Evolutionary conservation across 2,113 vertebrate genomes (phyloP), one percentile per base, ranked within the genome.

Genomic region (Diphyllodes magnificus): DNA sequence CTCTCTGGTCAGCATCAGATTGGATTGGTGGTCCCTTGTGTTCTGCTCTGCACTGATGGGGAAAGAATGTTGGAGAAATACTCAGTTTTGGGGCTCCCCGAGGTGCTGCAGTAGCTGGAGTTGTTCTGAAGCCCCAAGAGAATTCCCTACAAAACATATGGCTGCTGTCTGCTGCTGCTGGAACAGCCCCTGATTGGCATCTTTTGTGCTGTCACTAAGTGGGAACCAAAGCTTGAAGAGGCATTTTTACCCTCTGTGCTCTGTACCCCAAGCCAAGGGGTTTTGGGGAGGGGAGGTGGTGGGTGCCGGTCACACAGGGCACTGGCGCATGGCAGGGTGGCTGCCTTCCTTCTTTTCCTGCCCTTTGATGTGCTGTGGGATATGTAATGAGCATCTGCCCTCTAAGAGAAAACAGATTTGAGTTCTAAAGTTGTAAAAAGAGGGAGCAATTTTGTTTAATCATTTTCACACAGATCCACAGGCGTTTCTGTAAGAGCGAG

Each of bases 381-480:
- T 82, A 13, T 68, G 85, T 88, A 96, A 93, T 49, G 92, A 94
- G 88, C 92, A 96, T 95, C 95, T 93, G 92, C 88, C 93, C 82
- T 88, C 68, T 96, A 86, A 97, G 90, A 71, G 90, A 83, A 97
- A 94, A 82, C 95, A 94, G 92, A 95, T 95, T 97, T 50, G 78
- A 82, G 81, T 93, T 95, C 65, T 37, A 40, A 85, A 90, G 82
- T 73, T 80, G 82, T 61, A 82, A 92, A 95, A 92, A 80, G 92
- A 87, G 73, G 70, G 91, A 92, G 90, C 63, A 83, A 90, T 94
- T 96, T 93, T 96, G 88, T 95, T 96, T 96, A 96, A 97, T 97
- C 92, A 86, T 90, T 97, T 92, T 96, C 94, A 90, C 95, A 90
- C 94, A 15, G 95, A 88, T 97, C 90, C 85, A 88, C 70, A 93